Base-by-base conservation (phyloP, 2,113 vertebrate genomes). In the Corythornis cristatus region DNA sequence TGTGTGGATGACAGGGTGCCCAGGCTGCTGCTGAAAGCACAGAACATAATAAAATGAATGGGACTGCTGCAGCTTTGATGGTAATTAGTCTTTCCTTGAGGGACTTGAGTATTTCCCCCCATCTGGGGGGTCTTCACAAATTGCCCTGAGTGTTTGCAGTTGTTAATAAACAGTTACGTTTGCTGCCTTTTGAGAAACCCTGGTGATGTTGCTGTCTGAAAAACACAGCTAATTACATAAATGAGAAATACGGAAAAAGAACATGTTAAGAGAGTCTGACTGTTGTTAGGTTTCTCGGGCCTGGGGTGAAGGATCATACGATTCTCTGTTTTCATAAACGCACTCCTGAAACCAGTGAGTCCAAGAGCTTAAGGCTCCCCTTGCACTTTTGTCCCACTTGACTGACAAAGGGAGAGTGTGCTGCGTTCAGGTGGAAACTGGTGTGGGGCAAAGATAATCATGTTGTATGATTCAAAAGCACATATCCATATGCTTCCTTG, bases 271-370 rank as follows among this genome's bases (percentile, higher is more conserved):
- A 78, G 35, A 19, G 43, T 20, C 23, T 80, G 68, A 6, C 37
- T 95, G 70, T 75, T 88, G 60, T 83, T 96, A 91, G 94, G 60
- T 64, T 92, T 3, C 2, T 94, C 77, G 76, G 86, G 82, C 48
- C 83, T 54, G 16, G 48, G 61, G 25, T 81, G 79, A 89, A 93
- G 66, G 86, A 95, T 81, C 5, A 11, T 95, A 78, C 53, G 43
- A 54, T 90, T 93, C 61, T 87, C 22, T 50, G 12, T 68, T 93
- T 93, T 95, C 70, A 80, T 96, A 91, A 96, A 96, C 31, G 33
- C 15, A 3, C 46, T 93, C 75, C 82, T 93, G 81, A 96, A 97
- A 94, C 31, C 74, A 81, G 80, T 31, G 54, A 75, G 66, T 80
- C 73, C 23, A 11, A 89, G 93, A 73, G 61, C 86, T 96, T 86